Evolutionary conservation across 1,140 invertebrate species (phyloP).

Genomic region (Armadillidium nasatum): DNA sequence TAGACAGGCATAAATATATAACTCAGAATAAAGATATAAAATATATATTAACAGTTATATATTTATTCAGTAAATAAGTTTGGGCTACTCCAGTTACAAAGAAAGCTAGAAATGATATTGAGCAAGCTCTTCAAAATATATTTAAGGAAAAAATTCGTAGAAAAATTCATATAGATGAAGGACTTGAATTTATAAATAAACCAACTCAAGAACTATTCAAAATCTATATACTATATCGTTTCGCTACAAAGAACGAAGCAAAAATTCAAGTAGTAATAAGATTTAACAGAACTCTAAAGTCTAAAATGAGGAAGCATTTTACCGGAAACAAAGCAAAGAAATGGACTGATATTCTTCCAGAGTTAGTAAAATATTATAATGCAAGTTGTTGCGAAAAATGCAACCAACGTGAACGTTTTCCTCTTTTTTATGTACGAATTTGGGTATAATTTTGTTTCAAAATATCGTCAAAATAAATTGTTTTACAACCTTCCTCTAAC

Average conservation of each 20-base stretch:
- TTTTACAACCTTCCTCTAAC: too few species aligned
- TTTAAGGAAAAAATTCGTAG: conserved; percentile 46
- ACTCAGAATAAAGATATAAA: too few species aligned
- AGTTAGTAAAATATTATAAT: too few species aligned
- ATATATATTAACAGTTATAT: too few species aligned
- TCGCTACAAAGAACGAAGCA: conserved; percentile 45
- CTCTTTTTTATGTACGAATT: too few species aligned
- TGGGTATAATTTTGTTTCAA: too few species aligned
- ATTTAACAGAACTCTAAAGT: conserved; percentile 47
- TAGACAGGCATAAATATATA: too few species aligned
- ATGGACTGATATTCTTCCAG: neutral
- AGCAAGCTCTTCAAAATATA: conserved; percentile 42
- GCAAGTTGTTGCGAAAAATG: too few species aligned
- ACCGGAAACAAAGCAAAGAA: conserved; percentile 43
- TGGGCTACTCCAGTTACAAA: conserved; percentile 50
- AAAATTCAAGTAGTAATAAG: conserved; percentile 47
- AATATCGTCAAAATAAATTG: too few species aligned
- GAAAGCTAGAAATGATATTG: conserved; percentile 49
- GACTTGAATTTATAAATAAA: conserved; percentile 51
- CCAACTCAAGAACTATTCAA: conserved; percentile 31
- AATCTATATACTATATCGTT: conserved; percentile 29
- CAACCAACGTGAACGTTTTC: too few species aligned
- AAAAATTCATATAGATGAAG: conserved; percentile 52
- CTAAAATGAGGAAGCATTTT: conserved; percentile 45
- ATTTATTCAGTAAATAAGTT: too few species aligned